These are phyloP conservation scores for Herminia tarsipennalis DNA, from an alignment of 2,888 invertebrate species.

Conservation along the genomic window DNA sequence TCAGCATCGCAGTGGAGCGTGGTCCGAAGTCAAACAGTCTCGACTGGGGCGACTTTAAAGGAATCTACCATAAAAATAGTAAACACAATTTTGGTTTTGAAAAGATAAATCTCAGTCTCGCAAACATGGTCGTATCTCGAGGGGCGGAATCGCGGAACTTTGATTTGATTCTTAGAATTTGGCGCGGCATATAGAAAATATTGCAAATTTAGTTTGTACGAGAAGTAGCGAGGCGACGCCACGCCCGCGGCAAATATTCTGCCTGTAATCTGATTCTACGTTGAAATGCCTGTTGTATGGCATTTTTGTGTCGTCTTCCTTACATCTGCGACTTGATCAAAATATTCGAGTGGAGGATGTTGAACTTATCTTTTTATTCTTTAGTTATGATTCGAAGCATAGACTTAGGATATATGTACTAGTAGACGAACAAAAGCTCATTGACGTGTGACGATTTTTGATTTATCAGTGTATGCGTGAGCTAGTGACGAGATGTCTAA, in stretches of 20 bases:
- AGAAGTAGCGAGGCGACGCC: conserved; percentile 32
- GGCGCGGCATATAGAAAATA: conserved; percentile 63
- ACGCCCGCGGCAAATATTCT: conserved; percentile 18
- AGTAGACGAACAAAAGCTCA: too few relatives aligned
- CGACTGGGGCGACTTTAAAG: conserved; percentile 58
- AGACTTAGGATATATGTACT: background rate
- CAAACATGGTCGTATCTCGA: conserved; percentile 61
- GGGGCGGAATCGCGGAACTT: conserved; percentile 66
- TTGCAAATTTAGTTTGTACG: conserved; percentile 64
- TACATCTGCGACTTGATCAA: background rate
- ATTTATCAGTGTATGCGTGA: too few relatives aligned
- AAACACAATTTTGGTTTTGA: conserved; percentile 72
- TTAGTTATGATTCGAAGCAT: background rate
- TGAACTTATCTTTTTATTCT: background rate
- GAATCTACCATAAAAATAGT: conserved; percentile 67
- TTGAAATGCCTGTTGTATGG: conserved; percentile 17
- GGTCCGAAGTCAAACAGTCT: conserved; percentile 52
- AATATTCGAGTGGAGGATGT: background rate
- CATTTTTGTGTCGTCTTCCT: conserved; percentile 11
- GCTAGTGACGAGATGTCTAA: too few relatives aligned
- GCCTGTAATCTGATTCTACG: conserved; percentile 32
- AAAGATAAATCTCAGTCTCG: conserved; percentile 68
- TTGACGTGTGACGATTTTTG: too few relatives aligned
- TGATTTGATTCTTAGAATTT: conserved; percentile 74
- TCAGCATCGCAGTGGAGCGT: conserved; percentile 45